phyloP scores from a whole-genome alignment of 2,797 vertebrate genomes.

The Etheostoma perlongum region DNA sequence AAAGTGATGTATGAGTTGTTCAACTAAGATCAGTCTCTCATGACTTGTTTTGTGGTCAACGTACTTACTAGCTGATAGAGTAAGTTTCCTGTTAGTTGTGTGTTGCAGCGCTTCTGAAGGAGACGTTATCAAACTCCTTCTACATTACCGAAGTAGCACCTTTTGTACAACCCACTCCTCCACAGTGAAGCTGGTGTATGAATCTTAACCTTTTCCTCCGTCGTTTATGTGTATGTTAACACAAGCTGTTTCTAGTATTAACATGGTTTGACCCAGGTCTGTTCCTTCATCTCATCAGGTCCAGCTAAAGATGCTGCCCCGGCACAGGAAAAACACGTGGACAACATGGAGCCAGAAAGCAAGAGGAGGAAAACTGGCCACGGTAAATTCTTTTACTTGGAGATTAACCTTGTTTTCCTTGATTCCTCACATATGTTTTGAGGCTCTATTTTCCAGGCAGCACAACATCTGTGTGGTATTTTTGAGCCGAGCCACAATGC shows the following conservation, averaged over 20 bases:
- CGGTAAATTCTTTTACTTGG: slow-evolving; percentile 27
- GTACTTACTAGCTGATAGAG: not conserved
- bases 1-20: not conserved
- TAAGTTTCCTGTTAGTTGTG: not conserved
- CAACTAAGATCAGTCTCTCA: not conserved
- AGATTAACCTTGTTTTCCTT: not conserved
- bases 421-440: too few species aligned
- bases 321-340: slow-evolving; percentile 17
- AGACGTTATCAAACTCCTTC: not conserved
- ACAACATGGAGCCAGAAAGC: slow-evolving; percentile 71
- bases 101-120: not conserved
- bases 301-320: slow-evolving; percentile 18
- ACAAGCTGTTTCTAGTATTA: not conserved
- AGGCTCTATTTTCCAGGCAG: too few species aligned
- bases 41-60: not conserved
- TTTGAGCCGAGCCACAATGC: too few species aligned
- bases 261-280: slow-evolving; percentile 3
- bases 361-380: slow-evolving; percentile 77
- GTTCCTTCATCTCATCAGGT: slow-evolving; percentile 46
- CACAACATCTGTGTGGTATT: too few species aligned
- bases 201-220: not conserved
- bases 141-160: not conserved
- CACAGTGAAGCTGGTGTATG: not conserved
- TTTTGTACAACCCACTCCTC: not conserved
- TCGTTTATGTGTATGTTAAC: not conserved